phyloP scores from a whole-genome alignment of 1,140 invertebrate species.

The Caenorhabditis remanei region DNA sequence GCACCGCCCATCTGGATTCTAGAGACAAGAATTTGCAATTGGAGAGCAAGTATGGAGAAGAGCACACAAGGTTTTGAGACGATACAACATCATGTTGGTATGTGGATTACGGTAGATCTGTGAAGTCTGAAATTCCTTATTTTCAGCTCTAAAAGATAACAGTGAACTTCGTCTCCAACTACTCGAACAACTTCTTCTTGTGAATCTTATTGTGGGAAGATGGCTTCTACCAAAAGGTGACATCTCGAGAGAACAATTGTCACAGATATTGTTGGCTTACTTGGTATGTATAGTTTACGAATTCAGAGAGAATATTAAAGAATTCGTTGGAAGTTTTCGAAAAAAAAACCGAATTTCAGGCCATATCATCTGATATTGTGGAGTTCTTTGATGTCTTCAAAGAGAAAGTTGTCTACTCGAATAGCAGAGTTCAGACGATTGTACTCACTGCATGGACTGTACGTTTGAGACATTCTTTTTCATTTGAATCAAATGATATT shows the following conservation, averaged over 20 bases:
- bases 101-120: background rate
- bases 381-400: conserved; percentile 94
- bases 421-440: conserved; percentile 70
- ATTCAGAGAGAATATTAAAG: background rate
- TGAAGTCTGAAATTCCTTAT: background rate
- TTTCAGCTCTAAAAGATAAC: conserved; percentile 57
- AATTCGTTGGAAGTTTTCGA: no score
- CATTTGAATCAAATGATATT: background rate
- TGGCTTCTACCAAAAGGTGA: conserved; percentile 83
- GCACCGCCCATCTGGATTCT: conserved; percentile 77
- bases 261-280: conserved; percentile 88
- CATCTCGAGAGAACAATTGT: conserved; percentile 89
- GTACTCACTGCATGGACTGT: conserved; percentile 77
- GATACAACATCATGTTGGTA: conserved; percentile 15
- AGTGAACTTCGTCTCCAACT: conserved; percentile 85
- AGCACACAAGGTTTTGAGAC: conserved; percentile 15
- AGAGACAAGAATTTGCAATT: conserved; percentile 73
- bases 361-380: conserved; percentile 89
- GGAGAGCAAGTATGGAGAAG: conserved; percentile 59
- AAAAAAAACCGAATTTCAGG: conserved; percentile 64
- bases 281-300: conserved; percentile 80
- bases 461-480: background rate
- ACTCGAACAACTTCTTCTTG: conserved; percentile 79
- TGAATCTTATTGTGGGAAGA: conserved; percentile 79
- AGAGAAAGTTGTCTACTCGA: conserved; percentile 70